Base-by-base conservation (phyloP, 2,797 vertebrate genomes). In the Oreonectes daqikongensis region DNA sequence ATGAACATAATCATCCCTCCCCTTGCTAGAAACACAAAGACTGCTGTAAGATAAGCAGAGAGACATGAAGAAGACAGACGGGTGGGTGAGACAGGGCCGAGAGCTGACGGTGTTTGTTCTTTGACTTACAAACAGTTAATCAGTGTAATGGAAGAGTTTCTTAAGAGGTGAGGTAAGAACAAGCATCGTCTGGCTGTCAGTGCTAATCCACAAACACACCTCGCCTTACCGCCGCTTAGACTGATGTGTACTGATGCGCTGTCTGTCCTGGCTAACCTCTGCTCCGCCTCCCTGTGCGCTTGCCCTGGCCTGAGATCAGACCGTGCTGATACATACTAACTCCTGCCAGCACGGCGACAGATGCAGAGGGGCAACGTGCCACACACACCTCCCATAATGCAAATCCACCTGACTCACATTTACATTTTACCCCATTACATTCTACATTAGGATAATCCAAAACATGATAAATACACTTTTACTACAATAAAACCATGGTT, bases 231-330 rank as follows among this genome's bases (percentile, higher is more conserved):
- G 50, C 53, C 38, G 22, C 46, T n/a, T 69, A 26, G 59, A 66
- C 73, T 75, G 64, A 81, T 77, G 55, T 38, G 77, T 50, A 64
- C 77, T 32, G 77, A 79, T 48, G 28, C 64, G 30, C 65, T 74
- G 73, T 67, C 76, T 66, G 76, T 64, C 30, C 50, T 48, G 10
- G 9, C 22, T 72, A 81, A 77, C 79, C 74, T 67, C 55, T 46
- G 12, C 44, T 63, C 71, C 35, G 66, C 59, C 42, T 65, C 67
- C 38, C 26, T 15, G 46, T 20, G 38, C 20, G 20, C 46, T 35
- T 18, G 5, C 26, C 11, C 53, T 72, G 53, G 24, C 46, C 68
- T 40, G 66, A 60, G 28, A 60, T 42, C 78, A 70, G 38, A 24
- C 42, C 65, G 2, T 8, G 14, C 65, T 22, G 9, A 26, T 30